Base-by-base conservation (phyloP, 2,888 invertebrate genomes). In the Tinea semifulvella region DNA sequence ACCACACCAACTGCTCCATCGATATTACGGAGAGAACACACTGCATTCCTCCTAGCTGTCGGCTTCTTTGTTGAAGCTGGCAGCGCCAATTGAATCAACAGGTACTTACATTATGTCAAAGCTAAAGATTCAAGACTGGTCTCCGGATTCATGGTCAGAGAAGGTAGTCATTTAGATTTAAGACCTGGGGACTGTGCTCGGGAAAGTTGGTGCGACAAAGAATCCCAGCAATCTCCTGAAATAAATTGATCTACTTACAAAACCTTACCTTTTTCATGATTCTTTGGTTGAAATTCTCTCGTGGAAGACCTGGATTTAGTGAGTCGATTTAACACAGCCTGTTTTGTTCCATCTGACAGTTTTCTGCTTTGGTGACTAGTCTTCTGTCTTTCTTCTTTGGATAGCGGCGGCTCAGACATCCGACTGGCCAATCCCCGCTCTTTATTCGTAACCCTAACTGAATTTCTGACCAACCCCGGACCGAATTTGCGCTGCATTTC, bases 401-500 rank as follows among this genome's bases (percentile, higher is more conserved):
- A 57, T 26, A 60, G 56, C 31, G 68, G 69, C 20, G 91, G 90
- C 76, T 79, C 79, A 0, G 82, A 68, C 53, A 81, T 74, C 57
- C 90, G 73, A 57, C 88, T 82, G 57, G 88, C 89, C 51, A 57
- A 49, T 18, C 53, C 58, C 20, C 90, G 85, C 81, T 76, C 74
- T 52, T 74, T 75, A 53, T 61, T 73, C 20, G 68, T 63, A 48
- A 67, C 67, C 48, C 83, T 65, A 0, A 65, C 69, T 0, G 77
- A 74, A 46, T 70, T 76, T 51, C 76, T 65, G 5, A 72, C 64
- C 57, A 76, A 61, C 38, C 80, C 82, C 35, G 83, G 82, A 3
- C 77, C 80, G 47, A 85, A 84, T 55, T 86, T 86, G 50, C 86
- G 60, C 27, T 82, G 73, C 83, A 85, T 79, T 53, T 86, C 86